Evolutionary conservation across 2,797 vertebrate genomes (phyloP).

Genomic region (Choloepus didactylus): DNA sequence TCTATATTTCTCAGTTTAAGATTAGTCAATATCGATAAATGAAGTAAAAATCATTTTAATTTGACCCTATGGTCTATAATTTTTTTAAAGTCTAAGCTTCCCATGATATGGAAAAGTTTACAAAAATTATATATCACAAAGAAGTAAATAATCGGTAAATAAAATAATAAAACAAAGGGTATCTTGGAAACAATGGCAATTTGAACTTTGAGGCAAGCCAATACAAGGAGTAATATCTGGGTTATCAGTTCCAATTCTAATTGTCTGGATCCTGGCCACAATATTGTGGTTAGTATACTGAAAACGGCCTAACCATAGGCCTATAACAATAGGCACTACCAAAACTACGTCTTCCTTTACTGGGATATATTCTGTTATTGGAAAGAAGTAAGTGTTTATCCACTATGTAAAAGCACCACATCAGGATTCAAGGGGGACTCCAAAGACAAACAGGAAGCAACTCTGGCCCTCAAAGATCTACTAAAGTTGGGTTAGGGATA

Average conservation of each 20-base stretch:
- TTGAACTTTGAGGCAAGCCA: neutral
- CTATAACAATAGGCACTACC: neutral
- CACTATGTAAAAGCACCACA: neutral
- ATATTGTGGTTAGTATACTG: neutral
- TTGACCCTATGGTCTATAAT: neutral
- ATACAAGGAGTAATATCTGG: neutral
- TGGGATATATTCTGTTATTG: neutral
- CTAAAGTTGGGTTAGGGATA: neutral
- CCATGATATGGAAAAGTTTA: neutral
- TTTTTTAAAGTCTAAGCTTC: neutral
- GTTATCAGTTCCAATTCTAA: neutral
- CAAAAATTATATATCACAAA: neutral
- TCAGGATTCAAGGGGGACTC: neutral
- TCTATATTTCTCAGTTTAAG: neutral
- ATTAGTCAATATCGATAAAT: slow-evolving; percentile 18
- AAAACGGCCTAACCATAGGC: neutral
- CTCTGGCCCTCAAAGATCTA: too few species aligned
- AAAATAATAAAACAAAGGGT: neutral
- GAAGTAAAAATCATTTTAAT: neutral
- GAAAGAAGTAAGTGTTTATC: neutral
- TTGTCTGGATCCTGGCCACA: neutral
- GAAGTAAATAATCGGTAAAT: neutral
- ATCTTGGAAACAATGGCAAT: neutral
- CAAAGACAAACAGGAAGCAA: neutral
- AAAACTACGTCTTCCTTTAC: neutral